Conservation (phyloP, 2,888 invertebrate genomes). For the Diachrysia chrysitis region DNA sequence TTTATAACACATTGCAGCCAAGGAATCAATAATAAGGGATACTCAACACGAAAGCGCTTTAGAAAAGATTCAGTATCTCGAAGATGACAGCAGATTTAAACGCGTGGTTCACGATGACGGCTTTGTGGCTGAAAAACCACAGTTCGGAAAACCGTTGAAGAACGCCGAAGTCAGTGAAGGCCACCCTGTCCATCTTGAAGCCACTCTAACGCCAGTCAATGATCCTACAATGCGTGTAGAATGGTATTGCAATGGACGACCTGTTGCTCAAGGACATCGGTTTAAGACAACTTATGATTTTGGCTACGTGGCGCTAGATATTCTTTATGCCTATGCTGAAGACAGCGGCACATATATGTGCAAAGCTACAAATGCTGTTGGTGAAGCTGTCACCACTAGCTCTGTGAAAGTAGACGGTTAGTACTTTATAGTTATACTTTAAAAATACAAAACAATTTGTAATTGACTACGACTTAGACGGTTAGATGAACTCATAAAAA, state of each 20-base stretch:
- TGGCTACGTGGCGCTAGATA: constrained; percentile 98
- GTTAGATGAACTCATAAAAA: no score
- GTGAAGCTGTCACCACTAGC: constrained; percentile 98
- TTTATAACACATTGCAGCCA: constrained; percentile 88
- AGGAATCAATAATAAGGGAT: constrained; percentile 95
- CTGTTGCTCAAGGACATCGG: constrained; percentile 97
- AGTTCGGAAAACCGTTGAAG: constrained; percentile 96
- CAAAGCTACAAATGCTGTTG: constrained; percentile 97
- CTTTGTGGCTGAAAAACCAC: constrained; percentile 94
- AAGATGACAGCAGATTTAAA: constrained; percentile 94
- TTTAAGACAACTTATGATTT: constrained; percentile 99
- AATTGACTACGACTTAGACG: no score
- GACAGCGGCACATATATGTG: constrained; percentile 99
- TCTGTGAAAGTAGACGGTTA: constrained; percentile 95
- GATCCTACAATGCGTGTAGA: constrained; percentile 99
- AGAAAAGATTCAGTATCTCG: constrained; percentile 97
- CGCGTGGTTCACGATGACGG: constrained; percentile 93
- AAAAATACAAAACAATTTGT: background rate
- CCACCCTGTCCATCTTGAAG: constrained; percentile 96
- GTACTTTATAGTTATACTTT: constrained; percentile 57
- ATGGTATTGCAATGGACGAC: constrained; percentile 98
- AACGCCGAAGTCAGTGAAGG: constrained; percentile 96
- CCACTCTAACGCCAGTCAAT: constrained; percentile 98
- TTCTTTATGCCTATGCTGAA: constrained; percentile 98
- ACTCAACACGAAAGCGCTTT: constrained; percentile 98